These are phyloP conservation scores for Mesitornis unicolor DNA, from an alignment of 2,113 vertebrate species.

Conservation along the genomic window DNA sequence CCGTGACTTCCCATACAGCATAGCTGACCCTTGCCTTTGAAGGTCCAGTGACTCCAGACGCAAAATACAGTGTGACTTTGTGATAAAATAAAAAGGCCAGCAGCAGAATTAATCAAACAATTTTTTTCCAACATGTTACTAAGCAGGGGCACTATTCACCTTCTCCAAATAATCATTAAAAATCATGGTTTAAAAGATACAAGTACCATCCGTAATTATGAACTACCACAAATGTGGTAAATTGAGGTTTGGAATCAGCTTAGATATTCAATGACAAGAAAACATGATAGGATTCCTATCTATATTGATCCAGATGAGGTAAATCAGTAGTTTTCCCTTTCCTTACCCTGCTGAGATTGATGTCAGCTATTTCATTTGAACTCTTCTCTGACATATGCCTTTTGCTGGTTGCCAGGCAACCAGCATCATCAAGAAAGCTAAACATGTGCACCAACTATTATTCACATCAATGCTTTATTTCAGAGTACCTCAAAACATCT, in stretches of 20 bases:
- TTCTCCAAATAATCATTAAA: not conserved
- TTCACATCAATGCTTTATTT: not conserved
- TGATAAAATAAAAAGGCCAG: not conserved
- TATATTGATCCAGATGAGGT: not conserved
- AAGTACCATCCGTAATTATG: not conserved
- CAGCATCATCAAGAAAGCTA: not conserved
- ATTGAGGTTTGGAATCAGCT: not conserved
- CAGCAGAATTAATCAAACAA: not conserved
- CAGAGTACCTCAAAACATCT: not conserved
- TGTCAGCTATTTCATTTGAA: constrained; percentile 25
- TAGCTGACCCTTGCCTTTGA: not conserved
- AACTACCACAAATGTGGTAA: not conserved
- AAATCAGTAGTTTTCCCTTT: not conserved
- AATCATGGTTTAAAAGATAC: not conserved
- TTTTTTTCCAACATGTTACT: not conserved
- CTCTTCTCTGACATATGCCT: constrained; percentile 19
- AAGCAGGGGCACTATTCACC: not conserved
- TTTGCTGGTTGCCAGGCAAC: constrained; percentile 30
- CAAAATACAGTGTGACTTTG: not conserved
- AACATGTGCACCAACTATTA: not conserved
- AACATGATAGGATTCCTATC: constrained; percentile 2
- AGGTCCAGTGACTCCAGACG: not conserved
- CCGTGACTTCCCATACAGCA: not conserved
- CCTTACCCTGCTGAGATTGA: constrained; percentile 19
- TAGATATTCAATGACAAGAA: not conserved